Percentiles rank a stretch among this genome's conserved stretches.
phyloP scores from a whole-genome alignment of 2,113 vertebrate genomes.

The Bufo gargarizans region DNA sequence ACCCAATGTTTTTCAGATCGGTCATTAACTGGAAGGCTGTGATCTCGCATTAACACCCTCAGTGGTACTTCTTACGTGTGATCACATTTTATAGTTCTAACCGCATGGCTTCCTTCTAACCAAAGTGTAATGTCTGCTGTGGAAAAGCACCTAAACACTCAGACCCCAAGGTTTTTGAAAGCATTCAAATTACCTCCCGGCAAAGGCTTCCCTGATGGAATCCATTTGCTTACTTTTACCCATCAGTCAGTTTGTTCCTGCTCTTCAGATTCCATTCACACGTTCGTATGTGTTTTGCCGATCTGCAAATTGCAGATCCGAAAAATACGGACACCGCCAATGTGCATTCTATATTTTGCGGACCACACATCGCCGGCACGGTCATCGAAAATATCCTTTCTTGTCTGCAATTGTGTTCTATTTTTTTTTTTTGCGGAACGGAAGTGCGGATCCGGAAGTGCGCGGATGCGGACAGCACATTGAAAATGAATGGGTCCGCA shows the following conservation, averaged over 20 bases:
- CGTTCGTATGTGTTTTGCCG: no score
- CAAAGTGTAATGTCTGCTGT: neutral
- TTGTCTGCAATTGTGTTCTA: no score
- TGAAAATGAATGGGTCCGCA: no score
- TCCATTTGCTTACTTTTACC: neutral
- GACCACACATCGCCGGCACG: no score
- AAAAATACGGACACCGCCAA: no score
- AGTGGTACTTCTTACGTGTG: neutral
- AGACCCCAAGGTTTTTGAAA: neutral
- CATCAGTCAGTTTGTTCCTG: neutral
- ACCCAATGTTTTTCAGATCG: neutral
- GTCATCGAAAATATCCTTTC: no score
- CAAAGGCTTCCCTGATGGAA: neutral
- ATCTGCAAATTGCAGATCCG: no score
- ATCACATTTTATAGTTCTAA: constrained; percentile 3
- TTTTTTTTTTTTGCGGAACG: no score
- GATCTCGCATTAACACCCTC: constrained; percentile 21
- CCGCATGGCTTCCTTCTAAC: neutral
- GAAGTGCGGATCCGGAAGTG: no score
- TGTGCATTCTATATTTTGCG: no score
- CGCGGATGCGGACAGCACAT: no score
- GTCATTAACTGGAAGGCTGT: constrained; percentile 12
- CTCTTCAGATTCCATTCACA: no score
- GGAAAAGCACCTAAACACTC: neutral
- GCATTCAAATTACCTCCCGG: neutral